phyloP scores from a whole-genome alignment of 2,888 invertebrate species.

The Meganola albula region DNA sequence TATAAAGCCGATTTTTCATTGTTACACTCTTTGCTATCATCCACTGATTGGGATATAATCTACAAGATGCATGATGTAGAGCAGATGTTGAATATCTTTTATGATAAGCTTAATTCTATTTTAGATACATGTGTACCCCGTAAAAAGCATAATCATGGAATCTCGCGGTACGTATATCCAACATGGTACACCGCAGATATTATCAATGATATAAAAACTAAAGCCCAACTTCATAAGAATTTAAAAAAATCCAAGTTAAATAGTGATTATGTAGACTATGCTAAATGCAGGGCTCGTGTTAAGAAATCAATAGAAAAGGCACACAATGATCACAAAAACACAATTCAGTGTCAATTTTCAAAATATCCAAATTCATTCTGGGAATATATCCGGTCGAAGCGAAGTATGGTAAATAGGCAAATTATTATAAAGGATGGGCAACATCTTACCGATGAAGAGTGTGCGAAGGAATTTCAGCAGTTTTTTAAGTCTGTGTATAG shows the following conservation, averaged over 20 bases:
- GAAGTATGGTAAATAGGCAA: neutral
- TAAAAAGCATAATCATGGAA: neutral
- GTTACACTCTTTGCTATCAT: neutral
- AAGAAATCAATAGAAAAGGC: neutral
- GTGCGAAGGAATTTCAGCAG: neutral
- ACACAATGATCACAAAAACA: neutral
- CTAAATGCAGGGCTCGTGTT: neutral
- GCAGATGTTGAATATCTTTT: neutral
- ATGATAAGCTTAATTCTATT: neutral
- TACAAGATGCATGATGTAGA: neutral
- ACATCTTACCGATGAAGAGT: neutral
- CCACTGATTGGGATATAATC: neutral
- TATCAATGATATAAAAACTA: neutral
- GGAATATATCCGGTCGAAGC: neutral
- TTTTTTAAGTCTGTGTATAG: slow-evolving; percentile 2
- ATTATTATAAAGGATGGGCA: neutral
- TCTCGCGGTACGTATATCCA: neutral
- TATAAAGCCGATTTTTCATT: neutral
- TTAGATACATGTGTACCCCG: neutral
- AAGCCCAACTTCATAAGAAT: neutral
- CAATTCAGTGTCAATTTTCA: neutral
- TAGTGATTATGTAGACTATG: neutral
- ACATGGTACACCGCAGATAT: neutral
- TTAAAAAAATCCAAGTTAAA: slow-evolving; percentile 6
- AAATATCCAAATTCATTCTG: neutral